Evolutionary conservation across 2,797 vertebrate genomes (phyloP).

Genomic region (Cuniculus paca): DNA sequence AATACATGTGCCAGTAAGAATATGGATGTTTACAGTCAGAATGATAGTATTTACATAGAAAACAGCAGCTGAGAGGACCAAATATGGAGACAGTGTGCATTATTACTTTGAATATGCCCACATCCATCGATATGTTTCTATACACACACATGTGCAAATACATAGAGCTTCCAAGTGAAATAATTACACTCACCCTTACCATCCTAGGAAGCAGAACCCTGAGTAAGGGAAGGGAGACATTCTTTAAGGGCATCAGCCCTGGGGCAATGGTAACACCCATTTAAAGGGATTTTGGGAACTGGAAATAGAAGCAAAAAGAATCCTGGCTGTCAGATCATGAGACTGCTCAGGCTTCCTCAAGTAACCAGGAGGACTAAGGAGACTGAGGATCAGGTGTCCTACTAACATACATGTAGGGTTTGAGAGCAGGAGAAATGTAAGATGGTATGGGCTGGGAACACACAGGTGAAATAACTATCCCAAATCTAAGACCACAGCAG

Average conservation of each 20-base stretch:
- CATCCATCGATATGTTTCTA: neutral
- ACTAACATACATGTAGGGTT: neutral
- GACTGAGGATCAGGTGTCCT: neutral
- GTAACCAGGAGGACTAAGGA: neutral
- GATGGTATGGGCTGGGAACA: neutral
- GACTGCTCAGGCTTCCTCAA: neutral
- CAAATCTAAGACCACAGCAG: neutral
- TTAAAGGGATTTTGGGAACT: neutral
- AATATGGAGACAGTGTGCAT: neutral
- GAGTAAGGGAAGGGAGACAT: neutral
- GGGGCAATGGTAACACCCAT: neutral
- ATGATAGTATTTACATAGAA: neutral
- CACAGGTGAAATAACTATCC: fast-evolving
- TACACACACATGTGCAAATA: neutral
- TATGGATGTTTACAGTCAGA: neutral
- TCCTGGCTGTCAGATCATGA: neutral
- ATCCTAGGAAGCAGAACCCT: neutral
- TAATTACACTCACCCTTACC: neutral
- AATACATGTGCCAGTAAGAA: neutral
- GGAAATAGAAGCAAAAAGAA: neutral
- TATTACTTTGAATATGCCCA: neutral
- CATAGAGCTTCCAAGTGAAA: neutral
- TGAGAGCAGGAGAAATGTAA: neutral
- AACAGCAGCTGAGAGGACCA: neutral
- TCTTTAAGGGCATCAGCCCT: neutral